phyloP scores from a whole-genome alignment of 2,888 invertebrate genomes.

The Drosophila stalkeri region DNA sequence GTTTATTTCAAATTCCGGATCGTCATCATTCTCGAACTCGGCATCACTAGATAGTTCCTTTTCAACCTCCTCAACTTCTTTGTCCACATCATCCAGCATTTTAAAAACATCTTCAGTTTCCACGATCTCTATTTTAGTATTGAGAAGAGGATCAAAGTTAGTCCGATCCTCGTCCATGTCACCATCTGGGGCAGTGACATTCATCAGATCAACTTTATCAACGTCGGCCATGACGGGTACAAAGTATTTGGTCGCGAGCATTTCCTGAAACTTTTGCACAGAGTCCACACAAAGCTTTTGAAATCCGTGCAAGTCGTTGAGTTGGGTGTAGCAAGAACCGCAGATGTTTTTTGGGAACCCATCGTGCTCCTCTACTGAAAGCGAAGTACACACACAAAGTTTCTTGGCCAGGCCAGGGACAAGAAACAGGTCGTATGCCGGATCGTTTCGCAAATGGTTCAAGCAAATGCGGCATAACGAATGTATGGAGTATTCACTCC shows the following conservation, averaged over 20 bases:
- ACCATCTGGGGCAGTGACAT: slow-evolving; percentile 30
- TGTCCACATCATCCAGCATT: slow-evolving; percentile 77
- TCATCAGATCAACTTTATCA: slow-evolving; percentile 65
- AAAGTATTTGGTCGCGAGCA: slow-evolving; percentile 61
- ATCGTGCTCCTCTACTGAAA: slow-evolving; percentile 80
- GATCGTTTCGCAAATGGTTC: slow-evolving; percentile 66
- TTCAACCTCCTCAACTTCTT: slow-evolving; percentile 17
- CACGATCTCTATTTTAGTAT: slow-evolving; percentile 72
- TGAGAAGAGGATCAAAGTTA: slow-evolving; percentile 50
- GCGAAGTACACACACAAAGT: slow-evolving; percentile 79
- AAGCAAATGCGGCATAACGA: slow-evolving; percentile 83
- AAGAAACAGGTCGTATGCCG: slow-evolving; percentile 72
- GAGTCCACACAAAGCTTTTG: slow-evolving; percentile 80
- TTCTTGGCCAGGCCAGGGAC: slow-evolving; percentile 81
- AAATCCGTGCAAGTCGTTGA: slow-evolving; percentile 80
- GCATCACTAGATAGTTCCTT: slow-evolving; percentile 6
- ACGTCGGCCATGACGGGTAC: slow-evolving; percentile 38
- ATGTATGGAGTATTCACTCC: slow-evolving; percentile 65
- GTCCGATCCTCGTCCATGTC: slow-evolving; percentile 75
- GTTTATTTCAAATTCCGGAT: slow-evolving; percentile 60
- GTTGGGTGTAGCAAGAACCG: slow-evolving; percentile 67
- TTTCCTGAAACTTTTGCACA: slow-evolving; percentile 76
- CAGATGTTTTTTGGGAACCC: slow-evolving; percentile 82
- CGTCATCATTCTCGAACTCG: slow-evolving; percentile 58
- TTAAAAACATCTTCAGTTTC: slow-evolving; percentile 80